phyloP scores from a whole-genome alignment of 2,113 vertebrate genomes.

The Podarcis cretensis region DNA sequence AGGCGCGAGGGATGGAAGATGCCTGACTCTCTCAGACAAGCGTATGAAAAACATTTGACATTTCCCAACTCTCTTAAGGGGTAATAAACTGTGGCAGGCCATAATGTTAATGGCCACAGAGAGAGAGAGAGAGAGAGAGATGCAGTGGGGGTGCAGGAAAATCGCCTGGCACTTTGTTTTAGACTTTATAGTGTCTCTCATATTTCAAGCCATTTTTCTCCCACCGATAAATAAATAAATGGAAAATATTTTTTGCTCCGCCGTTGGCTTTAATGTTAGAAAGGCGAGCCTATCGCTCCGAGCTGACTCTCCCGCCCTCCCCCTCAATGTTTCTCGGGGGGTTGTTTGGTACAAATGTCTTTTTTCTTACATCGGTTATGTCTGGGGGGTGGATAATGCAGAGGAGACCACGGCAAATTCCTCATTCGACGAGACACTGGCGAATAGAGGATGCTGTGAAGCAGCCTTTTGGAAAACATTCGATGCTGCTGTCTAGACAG shows the following conservation, averaged over 20 bases:
- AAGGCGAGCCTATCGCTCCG: constrained; percentile 50
- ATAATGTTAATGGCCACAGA: constrained; percentile 26
- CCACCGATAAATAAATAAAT: no score
- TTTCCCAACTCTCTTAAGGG: constrained; percentile 38
- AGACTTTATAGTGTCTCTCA: constrained; percentile 4
- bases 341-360: constrained; percentile 61
- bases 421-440: constrained; percentile 44
- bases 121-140: neutral
- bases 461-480: constrained; percentile 73
- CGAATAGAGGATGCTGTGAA: constrained; percentile 56
- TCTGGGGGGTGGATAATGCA: constrained; percentile 42
- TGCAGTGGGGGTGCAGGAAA: neutral
- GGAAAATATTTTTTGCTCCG: neutral
- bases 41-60: constrained; percentile 42
- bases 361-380: constrained; percentile 47
- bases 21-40: constrained; percentile 49
- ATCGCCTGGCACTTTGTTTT: constrained; percentile 11
- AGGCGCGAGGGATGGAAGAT: neutral
- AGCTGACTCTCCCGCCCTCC: neutral
- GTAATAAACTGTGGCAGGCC: constrained; percentile 49
- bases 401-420: constrained; percentile 52
- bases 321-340: constrained; percentile 48
- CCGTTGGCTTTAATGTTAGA: constrained; percentile 28
- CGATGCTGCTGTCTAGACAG: constrained; percentile 81
- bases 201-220: neutral